Conservation (phyloP, 2,888 invertebrate species). For the Xestobium rufovillosum region DNA sequence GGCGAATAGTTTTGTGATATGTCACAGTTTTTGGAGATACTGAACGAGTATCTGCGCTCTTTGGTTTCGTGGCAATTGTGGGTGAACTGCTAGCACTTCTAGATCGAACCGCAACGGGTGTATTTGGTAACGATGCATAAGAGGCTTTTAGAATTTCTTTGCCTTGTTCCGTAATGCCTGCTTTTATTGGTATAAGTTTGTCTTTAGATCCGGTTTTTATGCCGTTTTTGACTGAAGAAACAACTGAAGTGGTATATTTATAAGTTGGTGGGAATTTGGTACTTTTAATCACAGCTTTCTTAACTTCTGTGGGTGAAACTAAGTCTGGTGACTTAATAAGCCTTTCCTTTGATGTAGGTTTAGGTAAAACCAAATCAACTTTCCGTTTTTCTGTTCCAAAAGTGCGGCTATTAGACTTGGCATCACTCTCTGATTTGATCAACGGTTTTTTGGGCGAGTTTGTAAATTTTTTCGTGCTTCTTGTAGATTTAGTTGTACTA, state of each 20-base stretch:
- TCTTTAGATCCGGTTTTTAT: constrained; percentile 26
- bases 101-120: constrained; percentile 16
- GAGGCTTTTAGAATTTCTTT: constrained; percentile 29
- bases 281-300: constrained; percentile 37
- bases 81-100: constrained; percentile 9
- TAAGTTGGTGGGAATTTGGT: constrained; percentile 27
- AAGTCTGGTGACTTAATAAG: constrained; percentile 48
- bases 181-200: constrained; percentile 38
- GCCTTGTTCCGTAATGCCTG: constrained; percentile 38
- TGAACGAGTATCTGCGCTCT: neutral
- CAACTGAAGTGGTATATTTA: constrained; percentile 41
- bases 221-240: constrained; percentile 35
- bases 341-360: constrained; percentile 24
- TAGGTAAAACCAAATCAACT: constrained; percentile 39
- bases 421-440: constrained; percentile 22
- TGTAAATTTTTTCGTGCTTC: constrained; percentile 18
- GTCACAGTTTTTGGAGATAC: neutral
- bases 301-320: constrained; percentile 53
- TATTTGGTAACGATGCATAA: constrained; percentile 11
- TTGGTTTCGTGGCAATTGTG: neutral
- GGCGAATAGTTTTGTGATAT: no score
- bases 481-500: constrained; percentile 21
- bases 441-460: constrained; percentile 25
- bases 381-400: constrained; percentile 50
- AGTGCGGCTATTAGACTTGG: constrained; percentile 49